A percentile compares a stretch with the other conserved stretches of the same genome.
phyloP scores from a whole-genome alignment of 2,888 invertebrate genomes.

The Myopa tessellatipennis region DNA sequence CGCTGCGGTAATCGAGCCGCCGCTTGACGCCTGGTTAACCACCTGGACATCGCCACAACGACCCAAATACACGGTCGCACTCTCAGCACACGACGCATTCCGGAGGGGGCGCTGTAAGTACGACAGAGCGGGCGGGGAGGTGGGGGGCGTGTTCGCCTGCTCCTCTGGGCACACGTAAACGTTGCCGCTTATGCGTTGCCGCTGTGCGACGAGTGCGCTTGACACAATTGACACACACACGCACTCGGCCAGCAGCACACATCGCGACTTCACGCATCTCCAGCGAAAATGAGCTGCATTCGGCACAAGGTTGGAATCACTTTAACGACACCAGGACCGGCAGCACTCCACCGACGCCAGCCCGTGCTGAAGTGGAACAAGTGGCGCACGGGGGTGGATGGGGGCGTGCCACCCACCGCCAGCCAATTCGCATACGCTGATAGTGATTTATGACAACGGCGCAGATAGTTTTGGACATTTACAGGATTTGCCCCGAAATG shows the following conservation, averaged over 20 bases:
- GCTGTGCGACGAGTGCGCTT: constrained; percentile 28
- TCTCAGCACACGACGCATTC: neutral
- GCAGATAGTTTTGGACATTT: too few relatives aligned
- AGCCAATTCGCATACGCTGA: neutral
- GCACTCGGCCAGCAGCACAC: neutral
- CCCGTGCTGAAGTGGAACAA: neutral
- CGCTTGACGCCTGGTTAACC: neutral
- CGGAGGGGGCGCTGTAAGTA: neutral
- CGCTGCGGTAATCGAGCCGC: neutral
- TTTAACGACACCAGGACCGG: neutral
- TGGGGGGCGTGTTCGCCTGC: neutral
- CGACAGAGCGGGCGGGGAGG: neutral
- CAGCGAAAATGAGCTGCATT: constrained; percentile 23
- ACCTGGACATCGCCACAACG: neutral
- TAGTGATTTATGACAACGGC: too few relatives aligned
- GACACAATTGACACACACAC: constrained; percentile 27
- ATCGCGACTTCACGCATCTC: neutral
- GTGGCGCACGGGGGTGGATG: neutral
- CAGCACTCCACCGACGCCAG: neutral
- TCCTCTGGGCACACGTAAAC: neutral
- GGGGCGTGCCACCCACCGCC: neutral
- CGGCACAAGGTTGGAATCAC: constrained; percentile 12
- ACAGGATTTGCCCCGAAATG: too few relatives aligned
- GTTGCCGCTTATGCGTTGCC: constrained; percentile 23
- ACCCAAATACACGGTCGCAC: neutral